Evolutionary conservation across 2,888 invertebrate genomes (phyloP).

Genomic region (Spodoptera picta): DNA sequence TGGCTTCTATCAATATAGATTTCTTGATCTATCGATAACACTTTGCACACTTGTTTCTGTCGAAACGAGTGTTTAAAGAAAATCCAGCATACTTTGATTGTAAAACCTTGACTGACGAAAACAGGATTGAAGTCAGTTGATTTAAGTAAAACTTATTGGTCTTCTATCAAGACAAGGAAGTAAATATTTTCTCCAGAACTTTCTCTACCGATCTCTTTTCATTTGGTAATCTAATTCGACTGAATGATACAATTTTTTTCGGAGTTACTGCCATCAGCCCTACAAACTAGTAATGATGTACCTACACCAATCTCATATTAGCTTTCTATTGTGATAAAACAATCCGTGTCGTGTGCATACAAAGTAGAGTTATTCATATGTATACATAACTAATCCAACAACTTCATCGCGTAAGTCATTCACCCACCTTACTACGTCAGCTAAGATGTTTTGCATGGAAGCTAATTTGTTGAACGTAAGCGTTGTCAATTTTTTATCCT

Average conservation of each 20-base stretch:
- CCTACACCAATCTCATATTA: too few relatives aligned
- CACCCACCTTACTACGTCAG: constrained; percentile 37
- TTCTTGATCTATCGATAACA: constrained; percentile 12
- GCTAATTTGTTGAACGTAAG: constrained; percentile 8
- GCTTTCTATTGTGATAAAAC: too few relatives aligned
- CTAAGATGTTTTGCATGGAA: constrained; percentile 16
- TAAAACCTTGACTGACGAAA: too few relatives aligned
- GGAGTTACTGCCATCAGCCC: too few relatives aligned
- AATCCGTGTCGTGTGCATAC: neutral
- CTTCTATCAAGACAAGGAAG: too few relatives aligned
- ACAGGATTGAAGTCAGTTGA: too few relatives aligned
- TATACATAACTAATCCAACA: constrained; percentile 6
- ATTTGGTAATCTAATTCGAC: too few relatives aligned
- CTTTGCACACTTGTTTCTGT: constrained; percentile 1
- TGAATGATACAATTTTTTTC: too few relatives aligned
- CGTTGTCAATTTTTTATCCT: constrained; percentile 9
- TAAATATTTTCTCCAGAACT: too few relatives aligned
- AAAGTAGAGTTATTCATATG: constrained; percentile 34
- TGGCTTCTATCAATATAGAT: constrained; percentile 40
- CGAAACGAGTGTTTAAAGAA: neutral
- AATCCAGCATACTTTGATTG: neutral
- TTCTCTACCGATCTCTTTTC: too few relatives aligned
- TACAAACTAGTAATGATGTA: too few relatives aligned
- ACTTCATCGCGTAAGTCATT: constrained; percentile 40
- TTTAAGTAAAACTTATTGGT: too few relatives aligned